These are phyloP conservation scores for Agriotes lineatus DNA, from an alignment of 2,888 invertebrate genomes.

Conservation along the genomic window DNA sequence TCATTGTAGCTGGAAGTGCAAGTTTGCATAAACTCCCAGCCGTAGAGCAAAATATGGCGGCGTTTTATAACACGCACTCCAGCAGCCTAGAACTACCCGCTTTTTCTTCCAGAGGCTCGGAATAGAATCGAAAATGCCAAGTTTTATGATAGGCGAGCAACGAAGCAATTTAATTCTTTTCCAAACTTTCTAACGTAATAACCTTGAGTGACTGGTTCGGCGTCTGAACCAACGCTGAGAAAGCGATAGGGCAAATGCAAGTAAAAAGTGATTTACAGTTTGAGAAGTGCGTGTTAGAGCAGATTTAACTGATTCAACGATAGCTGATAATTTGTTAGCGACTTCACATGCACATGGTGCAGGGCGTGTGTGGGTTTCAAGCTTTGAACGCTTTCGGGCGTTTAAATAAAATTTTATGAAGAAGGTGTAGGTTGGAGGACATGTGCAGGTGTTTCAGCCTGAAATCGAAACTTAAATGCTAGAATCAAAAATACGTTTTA, in stretches of 20 bases:
- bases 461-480: no score
- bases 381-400: background rate
- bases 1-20: background rate
- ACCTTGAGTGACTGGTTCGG: constrained; percentile 11
- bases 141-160: constrained; percentile 13
- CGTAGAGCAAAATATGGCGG: background rate
- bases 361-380: background rate
- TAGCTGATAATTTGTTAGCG: constrained; percentile 1
- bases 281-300: background rate
- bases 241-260: background rate
- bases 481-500: no score
- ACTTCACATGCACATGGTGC: background rate
- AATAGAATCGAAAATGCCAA: constrained; percentile 3
- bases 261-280: constrained; percentile 3
- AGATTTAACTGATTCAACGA: background rate
- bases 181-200: constrained; percentile 12
- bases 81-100: background rate
- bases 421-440: no score
- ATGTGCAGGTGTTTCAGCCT: no score
- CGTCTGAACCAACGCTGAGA: background rate
- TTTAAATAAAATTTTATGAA: background rate
- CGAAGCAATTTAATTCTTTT: constrained; percentile 20
- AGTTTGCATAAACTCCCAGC: background rate
- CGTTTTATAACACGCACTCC: background rate
- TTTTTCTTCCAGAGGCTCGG: constrained; percentile 1